Evolutionary conservation across 2,113 vertebrate genomes (phyloP).

Genomic region (Gracilinanus agilis): DNA sequence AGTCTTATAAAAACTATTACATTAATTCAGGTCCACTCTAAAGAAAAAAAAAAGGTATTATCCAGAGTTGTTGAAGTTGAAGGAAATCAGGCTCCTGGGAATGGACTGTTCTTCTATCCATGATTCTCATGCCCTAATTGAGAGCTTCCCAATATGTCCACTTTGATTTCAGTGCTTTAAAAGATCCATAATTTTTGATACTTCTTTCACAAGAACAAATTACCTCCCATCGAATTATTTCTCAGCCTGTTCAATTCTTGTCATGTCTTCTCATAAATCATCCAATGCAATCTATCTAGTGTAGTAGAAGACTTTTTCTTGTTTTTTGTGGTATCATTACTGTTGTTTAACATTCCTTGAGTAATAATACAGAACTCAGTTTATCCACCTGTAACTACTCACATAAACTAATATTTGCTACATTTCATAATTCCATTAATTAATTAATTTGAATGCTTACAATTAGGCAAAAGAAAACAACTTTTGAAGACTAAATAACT

Average conservation of each 20-base stretch:
- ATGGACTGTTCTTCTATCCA: not conserved
- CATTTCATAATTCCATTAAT: no score
- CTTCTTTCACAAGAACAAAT: not conserved
- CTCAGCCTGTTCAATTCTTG: not conserved
- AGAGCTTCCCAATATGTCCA: not conserved
- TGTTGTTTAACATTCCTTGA: not conserved
- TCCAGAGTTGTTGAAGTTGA: not conserved
- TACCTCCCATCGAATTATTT: not conserved
- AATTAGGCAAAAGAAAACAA: no score
- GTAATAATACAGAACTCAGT: not conserved
- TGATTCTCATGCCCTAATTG: not conserved
- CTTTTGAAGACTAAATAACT: no score
- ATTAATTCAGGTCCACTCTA: no score
- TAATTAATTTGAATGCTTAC: no score
- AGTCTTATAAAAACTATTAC: no score
- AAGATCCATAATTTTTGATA: not conserved
- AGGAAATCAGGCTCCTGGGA: not conserved
- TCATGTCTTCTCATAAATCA: not conserved
- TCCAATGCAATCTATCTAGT: not conserved
- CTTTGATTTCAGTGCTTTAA: not conserved
- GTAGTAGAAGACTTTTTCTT: not conserved
- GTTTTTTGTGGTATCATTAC: not conserved
- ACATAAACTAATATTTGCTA: no score
- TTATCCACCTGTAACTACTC: no score
- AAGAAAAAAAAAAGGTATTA: no score